phyloP scores from a whole-genome alignment of 2,888 invertebrate species.

The Xestobium rufovillosum region DNA sequence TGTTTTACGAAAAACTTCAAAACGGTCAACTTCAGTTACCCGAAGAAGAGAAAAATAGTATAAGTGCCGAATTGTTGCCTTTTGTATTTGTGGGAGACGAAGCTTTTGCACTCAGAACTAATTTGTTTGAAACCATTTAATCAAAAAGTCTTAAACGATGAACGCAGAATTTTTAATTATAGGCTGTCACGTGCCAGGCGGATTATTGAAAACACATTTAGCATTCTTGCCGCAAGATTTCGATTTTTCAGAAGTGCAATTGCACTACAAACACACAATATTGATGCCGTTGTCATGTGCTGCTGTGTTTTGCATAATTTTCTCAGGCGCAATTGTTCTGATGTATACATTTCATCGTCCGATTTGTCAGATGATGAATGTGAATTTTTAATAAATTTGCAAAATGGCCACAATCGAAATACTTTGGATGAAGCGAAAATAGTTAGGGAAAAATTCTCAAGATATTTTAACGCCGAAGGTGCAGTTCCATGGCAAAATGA shows the following conservation, averaged over 20 bases:
- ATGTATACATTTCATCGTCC: slow-evolving; percentile 1
- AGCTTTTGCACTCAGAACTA: no score
- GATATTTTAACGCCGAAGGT: slow-evolving; percentile 2
- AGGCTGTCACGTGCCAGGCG: slow-evolving; percentile 2
- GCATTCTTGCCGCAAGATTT: slow-evolving; percentile 2
- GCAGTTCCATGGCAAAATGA: neutral
- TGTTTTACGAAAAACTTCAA: no score
- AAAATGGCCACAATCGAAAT: slow-evolving; percentile 3
- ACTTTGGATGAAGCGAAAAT: slow-evolving; percentile 1
- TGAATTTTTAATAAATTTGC: slow-evolving; percentile 1
- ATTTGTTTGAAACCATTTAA: no score
- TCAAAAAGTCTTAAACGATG: slow-evolving; percentile 1
- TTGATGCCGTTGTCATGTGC: slow-evolving; percentile 3
- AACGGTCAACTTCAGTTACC: no score
- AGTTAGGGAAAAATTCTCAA: neutral
- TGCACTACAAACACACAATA: neutral
- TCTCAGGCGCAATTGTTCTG: neutral
- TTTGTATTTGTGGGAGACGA: no score
- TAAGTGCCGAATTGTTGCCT: no score
- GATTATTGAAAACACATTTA: neutral
- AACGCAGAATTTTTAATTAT: slow-evolving; percentile 1
- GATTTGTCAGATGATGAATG: slow-evolving; percentile 1
- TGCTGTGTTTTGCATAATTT: slow-evolving; percentile 2
- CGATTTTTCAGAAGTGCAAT: neutral
- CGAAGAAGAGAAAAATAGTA: no score